phyloP scores from a whole-genome alignment of 1,140 invertebrate species.

The Procambarus virginalis region DNA sequence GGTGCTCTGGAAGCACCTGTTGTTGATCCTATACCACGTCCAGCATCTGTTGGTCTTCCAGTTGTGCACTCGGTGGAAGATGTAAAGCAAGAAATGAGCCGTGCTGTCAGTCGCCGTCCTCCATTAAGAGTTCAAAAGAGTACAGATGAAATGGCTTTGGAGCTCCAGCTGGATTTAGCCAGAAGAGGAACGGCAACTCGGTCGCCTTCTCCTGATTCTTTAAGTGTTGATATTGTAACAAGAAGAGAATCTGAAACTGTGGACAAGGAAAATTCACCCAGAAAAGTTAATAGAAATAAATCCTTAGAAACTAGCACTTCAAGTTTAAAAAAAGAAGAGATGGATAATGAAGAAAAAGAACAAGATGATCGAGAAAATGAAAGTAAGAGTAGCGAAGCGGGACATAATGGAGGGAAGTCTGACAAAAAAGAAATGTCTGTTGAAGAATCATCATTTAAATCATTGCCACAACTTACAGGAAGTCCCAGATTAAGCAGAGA shows the following conservation, averaged over 20 bases:
- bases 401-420: neutral
- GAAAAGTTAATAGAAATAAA: neutral
- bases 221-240: slow-evolving; percentile 49
- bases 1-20: slow-evolving; percentile 34
- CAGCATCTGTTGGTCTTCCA: slow-evolving; percentile 45
- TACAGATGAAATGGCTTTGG: slow-evolving; percentile 47
- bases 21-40: slow-evolving; percentile 50
- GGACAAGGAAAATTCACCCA: neutral
- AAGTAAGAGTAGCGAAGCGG: slow-evolving; percentile 17
- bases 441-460: slow-evolving; percentile 23
- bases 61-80: slow-evolving; percentile 38
- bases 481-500: slow-evolving; percentile 48
- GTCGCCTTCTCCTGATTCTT: slow-evolving; percentile 61
- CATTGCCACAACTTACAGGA: slow-evolving; percentile 7
- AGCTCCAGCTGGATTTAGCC: slow-evolving; percentile 51
- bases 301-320: slow-evolving; percentile 21
- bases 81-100: neutral
- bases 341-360: slow-evolving; percentile 68
- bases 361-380: slow-evolving; percentile 63
- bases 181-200: slow-evolving; percentile 29
- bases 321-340: slow-evolving; percentile 61
- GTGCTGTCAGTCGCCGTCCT: slow-evolving; percentile 6
- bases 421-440: slow-evolving; percentile 15
- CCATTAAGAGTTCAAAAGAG: slow-evolving; percentile 28
- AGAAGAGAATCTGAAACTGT: slow-evolving; percentile 27